Percentiles rank a stretch among this genome's conserved stretches.
Conservation (phyloP, 2,113 vertebrate genomes). For the Pachycephala philippinensis region DNA sequence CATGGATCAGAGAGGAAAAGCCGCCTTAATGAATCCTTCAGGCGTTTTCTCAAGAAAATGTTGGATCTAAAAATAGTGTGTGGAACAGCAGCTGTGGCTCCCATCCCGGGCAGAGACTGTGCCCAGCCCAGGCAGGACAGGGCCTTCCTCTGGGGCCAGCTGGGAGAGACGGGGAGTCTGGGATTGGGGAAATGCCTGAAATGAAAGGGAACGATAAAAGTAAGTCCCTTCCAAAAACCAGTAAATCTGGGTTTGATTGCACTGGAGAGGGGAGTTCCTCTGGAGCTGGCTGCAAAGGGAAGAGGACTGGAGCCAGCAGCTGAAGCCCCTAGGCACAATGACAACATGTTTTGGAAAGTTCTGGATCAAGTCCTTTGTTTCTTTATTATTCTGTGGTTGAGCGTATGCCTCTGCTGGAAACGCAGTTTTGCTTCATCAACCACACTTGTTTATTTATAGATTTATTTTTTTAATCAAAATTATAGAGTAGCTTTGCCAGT, state of each 20-base stretch:
- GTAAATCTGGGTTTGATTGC: not conserved
- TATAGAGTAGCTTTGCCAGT: not conserved
- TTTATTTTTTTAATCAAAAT: not conserved
- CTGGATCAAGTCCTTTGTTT: constrained; percentile 30
- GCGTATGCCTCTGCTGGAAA: not conserved
- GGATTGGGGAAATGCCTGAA: not conserved
- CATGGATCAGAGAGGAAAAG: not conserved
- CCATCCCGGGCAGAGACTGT: not conserved
- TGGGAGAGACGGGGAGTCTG: not conserved
- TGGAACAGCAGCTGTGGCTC: not conserved
- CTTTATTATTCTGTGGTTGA: constrained; percentile 10
- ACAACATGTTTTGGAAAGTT: constrained; percentile 42
- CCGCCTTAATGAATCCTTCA: not conserved
- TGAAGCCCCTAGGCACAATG: constrained; percentile 12
- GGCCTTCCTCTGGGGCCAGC: not conserved
- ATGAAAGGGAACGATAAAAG: not conserved
- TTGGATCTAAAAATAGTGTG: not conserved
- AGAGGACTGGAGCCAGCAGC: not conserved
- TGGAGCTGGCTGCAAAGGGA: not conserved
- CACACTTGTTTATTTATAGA: constrained; percentile 31
- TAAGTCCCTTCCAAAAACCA: not conserved
- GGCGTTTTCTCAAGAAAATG: not conserved
- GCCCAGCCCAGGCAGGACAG: not conserved
- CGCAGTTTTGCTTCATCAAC: not conserved
- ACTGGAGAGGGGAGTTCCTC: not conserved